A percentile compares a stretch with the other conserved stretches of the same genome.
Evolutionary conservation across 2,888 invertebrate species (phyloP).

Genomic region (Eupeodes latifasciatus): DNA sequence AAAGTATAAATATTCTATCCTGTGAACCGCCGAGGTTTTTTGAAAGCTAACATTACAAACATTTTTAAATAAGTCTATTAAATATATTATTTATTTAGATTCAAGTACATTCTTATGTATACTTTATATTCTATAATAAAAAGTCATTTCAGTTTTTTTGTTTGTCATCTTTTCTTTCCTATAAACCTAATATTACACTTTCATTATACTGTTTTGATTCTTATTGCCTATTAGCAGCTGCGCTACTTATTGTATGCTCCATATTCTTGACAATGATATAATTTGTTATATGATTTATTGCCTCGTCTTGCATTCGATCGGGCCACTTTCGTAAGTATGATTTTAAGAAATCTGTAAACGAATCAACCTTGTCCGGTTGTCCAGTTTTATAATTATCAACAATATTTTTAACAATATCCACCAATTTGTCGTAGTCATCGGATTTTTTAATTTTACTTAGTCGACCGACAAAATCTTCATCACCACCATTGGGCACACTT

Average conservation of each 20-base stretch:
- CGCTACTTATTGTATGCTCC: conserved; percentile 82
- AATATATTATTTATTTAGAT: conserved; percentile 52
- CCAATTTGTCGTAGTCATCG: conserved; percentile 83
- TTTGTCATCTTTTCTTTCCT: background rate
- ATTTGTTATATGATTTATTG: conserved; percentile 83
- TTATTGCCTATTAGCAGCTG: conserved; percentile 82
- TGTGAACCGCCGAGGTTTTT: no score
- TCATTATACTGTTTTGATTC: conserved; percentile 47
- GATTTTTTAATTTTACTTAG: conserved; percentile 78
- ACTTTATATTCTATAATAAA: conserved; percentile 58
- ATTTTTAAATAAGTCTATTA: conserved; percentile 2
- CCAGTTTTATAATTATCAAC: conserved; percentile 82
- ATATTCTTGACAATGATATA: conserved; percentile 83
- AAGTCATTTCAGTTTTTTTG: conserved; percentile 28
- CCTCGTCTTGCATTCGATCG: conserved; percentile 82
- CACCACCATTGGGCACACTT: conserved; percentile 78
- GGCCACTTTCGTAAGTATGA: conserved; percentile 83
- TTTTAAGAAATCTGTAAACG: conserved; percentile 82
- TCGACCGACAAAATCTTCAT: conserved; percentile 77
- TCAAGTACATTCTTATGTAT: conserved; percentile 62
- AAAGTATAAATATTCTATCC: no score
- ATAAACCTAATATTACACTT: conserved; percentile 45
- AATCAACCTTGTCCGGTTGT: conserved; percentile 82
- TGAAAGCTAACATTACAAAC: background rate
- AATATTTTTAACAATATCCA: conserved; percentile 83